Percentiles rank a stretch among this genome's conserved stretches.
Conservation (phyloP, 1,140 invertebrate species). For the Aphelenchoides fujianensis region DNA sequence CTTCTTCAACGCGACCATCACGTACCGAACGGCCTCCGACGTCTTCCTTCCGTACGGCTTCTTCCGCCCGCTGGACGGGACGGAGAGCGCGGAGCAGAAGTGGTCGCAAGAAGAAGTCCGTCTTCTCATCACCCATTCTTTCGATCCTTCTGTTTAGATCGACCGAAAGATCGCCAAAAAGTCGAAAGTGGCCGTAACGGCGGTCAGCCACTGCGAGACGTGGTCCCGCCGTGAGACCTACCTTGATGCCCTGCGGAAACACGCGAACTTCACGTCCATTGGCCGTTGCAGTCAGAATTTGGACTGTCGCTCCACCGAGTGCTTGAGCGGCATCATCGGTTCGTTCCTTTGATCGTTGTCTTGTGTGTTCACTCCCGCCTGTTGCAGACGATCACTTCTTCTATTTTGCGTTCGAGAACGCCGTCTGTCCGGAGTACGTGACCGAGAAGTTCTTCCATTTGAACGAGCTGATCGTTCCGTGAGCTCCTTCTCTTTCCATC, state of each 20-base stretch:
- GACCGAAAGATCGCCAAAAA: background rate
- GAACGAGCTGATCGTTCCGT: slow-evolving; percentile 8
- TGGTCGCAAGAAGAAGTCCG: slow-evolving; percentile 1
- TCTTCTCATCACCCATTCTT: background rate
- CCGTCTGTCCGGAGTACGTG: slow-evolving; percentile 44
- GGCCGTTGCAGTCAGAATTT: background rate
- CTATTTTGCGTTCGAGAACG: slow-evolving; percentile 73
- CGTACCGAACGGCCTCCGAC: background rate
- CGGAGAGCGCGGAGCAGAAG: background rate
- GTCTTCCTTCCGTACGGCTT: background rate
- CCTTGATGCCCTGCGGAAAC: background rate
- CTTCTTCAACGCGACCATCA: slow-evolving; percentile 5
- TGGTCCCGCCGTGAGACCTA: background rate
- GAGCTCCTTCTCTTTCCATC: too few species aligned
- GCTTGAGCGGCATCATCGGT: background rate
- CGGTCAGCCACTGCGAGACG: slow-evolving; percentile 2
- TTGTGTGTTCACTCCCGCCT: background rate
- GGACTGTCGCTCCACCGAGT: background rate
- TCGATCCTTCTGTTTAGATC: background rate
- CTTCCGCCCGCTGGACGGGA: slow-evolving; percentile 3
- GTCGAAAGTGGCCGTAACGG: background rate
- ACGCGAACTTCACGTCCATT: background rate
- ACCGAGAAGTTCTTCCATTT: slow-evolving; percentile 44
- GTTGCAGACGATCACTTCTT: slow-evolving; percentile 69
- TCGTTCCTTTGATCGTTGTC: background rate